Percentiles rank a stretch among this genome's conserved stretches.
These are phyloP conservation scores for Enteromius mattozi DNA, from an alignment of 2,797 vertebrate genomes.

Conservation along the genomic window DNA sequence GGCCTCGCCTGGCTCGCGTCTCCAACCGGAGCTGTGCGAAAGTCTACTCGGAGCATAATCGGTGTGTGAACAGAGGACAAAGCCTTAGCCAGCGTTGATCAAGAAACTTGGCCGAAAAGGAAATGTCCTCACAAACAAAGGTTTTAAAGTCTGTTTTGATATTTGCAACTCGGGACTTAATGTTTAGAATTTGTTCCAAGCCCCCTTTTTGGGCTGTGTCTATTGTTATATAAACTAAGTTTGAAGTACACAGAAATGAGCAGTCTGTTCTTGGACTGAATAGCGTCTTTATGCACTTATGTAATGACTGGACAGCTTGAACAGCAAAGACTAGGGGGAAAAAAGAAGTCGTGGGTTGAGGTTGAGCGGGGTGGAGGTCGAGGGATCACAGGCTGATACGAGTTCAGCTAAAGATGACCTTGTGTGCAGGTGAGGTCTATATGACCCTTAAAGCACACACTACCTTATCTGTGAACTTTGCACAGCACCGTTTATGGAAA, in stretches of 20 bases:
- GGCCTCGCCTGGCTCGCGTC: neutral
- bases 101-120: constrained; percentile 69
- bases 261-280: constrained; percentile 61
- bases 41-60: constrained; percentile 47
- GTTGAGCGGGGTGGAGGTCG: constrained; percentile 43
- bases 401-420: constrained; percentile 39
- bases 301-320: constrained; percentile 59
- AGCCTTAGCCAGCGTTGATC: constrained; percentile 68
- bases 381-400: constrained; percentile 36
- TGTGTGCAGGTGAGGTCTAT: constrained; percentile 30
- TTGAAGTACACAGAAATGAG: constrained; percentile 63
- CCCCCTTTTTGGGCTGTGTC: constrained; percentile 44
- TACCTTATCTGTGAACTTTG: constrained; percentile 54
- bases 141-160: constrained; percentile 73
- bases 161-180: constrained; percentile 68
- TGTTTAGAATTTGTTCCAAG: constrained; percentile 67
- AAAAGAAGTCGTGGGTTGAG: constrained; percentile 9
- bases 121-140: constrained; percentile 59
- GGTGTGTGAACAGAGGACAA: constrained; percentile 32
- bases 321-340: constrained; percentile 2
- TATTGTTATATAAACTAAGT: constrained; percentile 72
- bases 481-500: constrained; percentile 12
- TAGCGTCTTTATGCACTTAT: constrained; percentile 69
- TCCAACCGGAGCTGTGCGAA: constrained; percentile 10
- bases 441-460: constrained; percentile 35